phyloP scores from a whole-genome alignment of 2,113 vertebrate species.

The Aphyosemion australe region DNA sequence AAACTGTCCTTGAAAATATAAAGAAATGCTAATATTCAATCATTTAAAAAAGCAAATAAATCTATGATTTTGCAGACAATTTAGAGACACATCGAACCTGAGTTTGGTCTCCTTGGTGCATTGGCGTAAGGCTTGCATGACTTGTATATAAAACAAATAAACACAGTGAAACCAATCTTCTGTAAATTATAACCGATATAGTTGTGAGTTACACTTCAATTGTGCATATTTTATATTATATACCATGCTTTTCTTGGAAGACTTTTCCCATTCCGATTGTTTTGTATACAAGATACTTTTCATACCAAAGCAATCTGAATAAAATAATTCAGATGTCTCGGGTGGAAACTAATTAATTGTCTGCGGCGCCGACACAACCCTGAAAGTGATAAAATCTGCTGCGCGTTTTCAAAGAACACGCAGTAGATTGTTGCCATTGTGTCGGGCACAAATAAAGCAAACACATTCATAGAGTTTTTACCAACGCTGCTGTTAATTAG shows the following conservation, averaged over 20 bases:
- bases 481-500: slow-evolving; percentile 14
- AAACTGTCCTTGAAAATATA: too few relatives aligned
- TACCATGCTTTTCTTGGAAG: not conserved
- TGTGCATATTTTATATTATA: not conserved
- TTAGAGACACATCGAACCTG: too few relatives aligned
- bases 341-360: slow-evolving; percentile 3
- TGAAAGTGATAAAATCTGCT: not conserved
- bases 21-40: too few relatives aligned
- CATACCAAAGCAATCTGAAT: not conserved
- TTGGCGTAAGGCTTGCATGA: too few relatives aligned
- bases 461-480: slow-evolving; percentile 2
- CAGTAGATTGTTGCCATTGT: not conserved
- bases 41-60: too few relatives aligned
- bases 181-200: too few relatives aligned
- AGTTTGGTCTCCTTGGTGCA: too few relatives aligned
- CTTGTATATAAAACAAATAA: too few relatives aligned
- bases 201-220: too few relatives aligned
- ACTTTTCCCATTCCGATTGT: not conserved
- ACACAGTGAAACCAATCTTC: too few relatives aligned
- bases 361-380: not conserved
- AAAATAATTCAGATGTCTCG: not conserved
- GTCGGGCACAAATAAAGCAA: slow-evolving; percentile 1
- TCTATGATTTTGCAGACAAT: too few relatives aligned
- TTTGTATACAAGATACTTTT: not conserved
- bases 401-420: not conserved